Percentiles rank a stretch among this genome's conserved stretches.
Conservation (phyloP, 2,888 invertebrate genomes). For the Agrilus cyanescens region DNA sequence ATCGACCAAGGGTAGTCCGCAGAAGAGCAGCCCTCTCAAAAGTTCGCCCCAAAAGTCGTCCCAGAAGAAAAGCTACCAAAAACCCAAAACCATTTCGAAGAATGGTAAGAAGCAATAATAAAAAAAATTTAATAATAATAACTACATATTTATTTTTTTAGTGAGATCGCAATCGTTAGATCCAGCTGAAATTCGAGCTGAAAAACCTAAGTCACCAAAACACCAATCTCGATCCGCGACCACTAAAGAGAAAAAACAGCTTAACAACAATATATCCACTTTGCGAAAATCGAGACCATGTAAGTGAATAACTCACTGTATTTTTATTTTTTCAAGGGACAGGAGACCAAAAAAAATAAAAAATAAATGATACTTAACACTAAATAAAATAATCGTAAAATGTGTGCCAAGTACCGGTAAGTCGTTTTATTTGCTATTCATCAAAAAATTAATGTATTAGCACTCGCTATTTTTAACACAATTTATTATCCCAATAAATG, state of each 20-base stretch:
- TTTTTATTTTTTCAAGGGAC: slow-evolving; percentile 13
- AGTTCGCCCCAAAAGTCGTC: slow-evolving; percentile 40
- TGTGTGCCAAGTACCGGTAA: slow-evolving; percentile 38
- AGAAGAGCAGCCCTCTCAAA: slow-evolving; percentile 48
- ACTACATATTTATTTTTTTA: slow-evolving; percentile 19
- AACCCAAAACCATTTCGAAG: slow-evolving; percentile 44
- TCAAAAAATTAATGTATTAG: slow-evolving; percentile 1
- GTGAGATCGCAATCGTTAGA: slow-evolving; percentile 62
- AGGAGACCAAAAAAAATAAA: no score
- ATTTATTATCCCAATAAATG: no score
- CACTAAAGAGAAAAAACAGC: slow-evolving; percentile 41
- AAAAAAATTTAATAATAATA: slow-evolving; percentile 2
- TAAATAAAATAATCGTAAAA: slow-evolving; percentile 6
- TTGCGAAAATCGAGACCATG: slow-evolving; percentile 55
- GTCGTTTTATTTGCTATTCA: slow-evolving; percentile 19
- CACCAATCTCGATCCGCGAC: slow-evolving; percentile 60
- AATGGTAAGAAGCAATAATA: slow-evolving; percentile 29
- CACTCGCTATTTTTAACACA: not conserved
- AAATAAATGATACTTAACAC: not conserved
- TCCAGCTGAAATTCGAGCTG: slow-evolving; percentile 44
- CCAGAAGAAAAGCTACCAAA: slow-evolving; percentile 38
- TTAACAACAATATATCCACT: slow-evolving; percentile 40
- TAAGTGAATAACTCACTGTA: slow-evolving; percentile 41
- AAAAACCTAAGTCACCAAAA: slow-evolving; percentile 61
- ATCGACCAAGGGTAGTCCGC: slow-evolving; percentile 36